Evolutionary conservation across 2,113 vertebrate species (phyloP), one percentile per base, ranked within the genome.

Genomic region (Centropus unirufus): DNA sequence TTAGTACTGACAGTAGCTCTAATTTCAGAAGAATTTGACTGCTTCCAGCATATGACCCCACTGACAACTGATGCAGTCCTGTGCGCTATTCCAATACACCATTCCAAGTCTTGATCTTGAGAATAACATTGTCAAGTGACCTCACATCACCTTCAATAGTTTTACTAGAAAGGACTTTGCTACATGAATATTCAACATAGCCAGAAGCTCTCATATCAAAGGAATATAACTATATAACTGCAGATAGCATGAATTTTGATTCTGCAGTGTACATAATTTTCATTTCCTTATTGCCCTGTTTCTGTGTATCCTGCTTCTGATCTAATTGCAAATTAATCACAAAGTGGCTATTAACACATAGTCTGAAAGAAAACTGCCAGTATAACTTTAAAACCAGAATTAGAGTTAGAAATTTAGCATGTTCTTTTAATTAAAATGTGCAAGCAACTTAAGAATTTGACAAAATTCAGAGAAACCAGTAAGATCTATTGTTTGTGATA

Each of bases 11-110:
- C 74, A 59, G 47, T 52, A 44, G 19, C 34, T 94, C 72, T 63
- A 69, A 72, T 59, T 92, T 83, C 68, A 83, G 55, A 95, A 90
- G 79, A 88, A 83, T 63, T 57, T 93, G 51, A 77, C 55, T 93
- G 75, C 79, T 94, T 67, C 75, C 63, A 86, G 72, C 72, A 59
- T 42, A 36, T 74, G 44, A 29, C 11, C 39, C 57, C 69, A 29
- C 42, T 88, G 90, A 79, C 67, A 93, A 52, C 10, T 47, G 29
- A 19, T 52, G 51, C 72, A 83, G 67, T 77, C 55, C 83, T 55
- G 12, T 23, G 24, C 68, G 74, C 18, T 5, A 5, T 59, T 83
- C 68, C 67, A 73, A 69, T 36, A 27, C 68, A 77, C 18, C 5
- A 5, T 59, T 83, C 68, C 67, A 73, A 69, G 40, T 36, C 46